Percentiles rank a stretch among this genome's conserved stretches.
Evolutionary conservation across 2,113 vertebrate genomes (phyloP).

Genomic region (Scomber colias): DNA sequence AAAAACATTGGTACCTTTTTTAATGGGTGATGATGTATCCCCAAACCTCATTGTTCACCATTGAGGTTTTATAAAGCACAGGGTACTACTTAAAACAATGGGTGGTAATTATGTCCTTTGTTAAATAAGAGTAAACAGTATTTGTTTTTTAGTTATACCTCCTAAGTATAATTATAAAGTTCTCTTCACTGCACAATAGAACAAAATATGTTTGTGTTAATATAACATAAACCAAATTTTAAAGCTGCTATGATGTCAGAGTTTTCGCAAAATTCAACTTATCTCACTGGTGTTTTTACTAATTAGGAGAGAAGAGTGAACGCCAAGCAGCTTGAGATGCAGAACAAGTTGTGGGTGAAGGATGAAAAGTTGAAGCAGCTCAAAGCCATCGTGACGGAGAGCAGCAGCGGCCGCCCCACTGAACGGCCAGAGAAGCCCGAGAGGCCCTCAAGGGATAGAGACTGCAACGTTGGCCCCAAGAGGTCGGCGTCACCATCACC

Average conservation of each 20-base stretch:
- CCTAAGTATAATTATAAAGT: too few relatives aligned
- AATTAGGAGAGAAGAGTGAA: slow-evolving; percentile 93
- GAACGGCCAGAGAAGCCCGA: slow-evolving; percentile 84
- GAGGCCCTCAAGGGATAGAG: slow-evolving; percentile 89
- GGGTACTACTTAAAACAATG: neutral
- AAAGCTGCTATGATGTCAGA: neutral
- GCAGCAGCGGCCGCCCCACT: slow-evolving; percentile 45
- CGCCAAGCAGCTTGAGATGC: slow-evolving; percentile 97
- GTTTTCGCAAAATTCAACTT: neutral
- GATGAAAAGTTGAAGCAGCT: slow-evolving; percentile 99
- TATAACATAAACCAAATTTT: too few relatives aligned
- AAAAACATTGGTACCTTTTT: too few relatives aligned
- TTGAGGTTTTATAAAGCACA: neutral
- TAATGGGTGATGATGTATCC: neutral
- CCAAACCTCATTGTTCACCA: neutral
- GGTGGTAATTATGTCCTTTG: neutral
- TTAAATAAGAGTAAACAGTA: too few relatives aligned
- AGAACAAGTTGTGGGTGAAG: slow-evolving; percentile 99
- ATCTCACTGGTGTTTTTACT: neutral
- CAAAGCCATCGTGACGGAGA: slow-evolving; percentile 96
- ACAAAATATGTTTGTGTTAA: too few relatives aligned
- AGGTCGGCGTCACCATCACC: slow-evolving; percentile 89
- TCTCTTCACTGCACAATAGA: too few relatives aligned
- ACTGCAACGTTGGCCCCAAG: slow-evolving; percentile 77
- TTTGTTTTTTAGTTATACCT: too few relatives aligned